Conservation (phyloP, 2,113 vertebrate species). For the Lagenorhynchus albirostris region DNA sequence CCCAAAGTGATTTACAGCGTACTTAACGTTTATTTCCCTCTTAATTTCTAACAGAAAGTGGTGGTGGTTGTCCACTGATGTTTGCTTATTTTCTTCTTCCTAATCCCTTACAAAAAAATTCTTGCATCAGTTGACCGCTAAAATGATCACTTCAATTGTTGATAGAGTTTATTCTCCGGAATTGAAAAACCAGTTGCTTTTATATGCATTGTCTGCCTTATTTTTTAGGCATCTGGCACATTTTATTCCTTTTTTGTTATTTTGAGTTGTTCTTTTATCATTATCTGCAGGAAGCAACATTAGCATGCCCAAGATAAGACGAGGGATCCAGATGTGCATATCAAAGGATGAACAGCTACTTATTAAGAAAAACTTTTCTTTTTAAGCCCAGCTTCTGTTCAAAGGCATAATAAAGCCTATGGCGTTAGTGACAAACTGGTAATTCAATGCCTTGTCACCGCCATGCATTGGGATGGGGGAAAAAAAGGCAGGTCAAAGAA, state of each 20-base stretch:
- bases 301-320: slow-evolving; percentile 84
- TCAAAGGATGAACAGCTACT: slow-evolving; percentile 86
- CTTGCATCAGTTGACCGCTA: slow-evolving; percentile 2
- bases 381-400: slow-evolving; percentile 78
- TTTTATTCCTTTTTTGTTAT: slow-evolving; percentile 77
- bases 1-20: background rate
- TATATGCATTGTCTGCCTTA: slow-evolving; percentile 35
- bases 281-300: slow-evolving; percentile 85
- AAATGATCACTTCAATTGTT: slow-evolving; percentile 65
- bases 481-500: slow-evolving; percentile 64
- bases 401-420: slow-evolving; percentile 84
- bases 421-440: slow-evolving; percentile 84
- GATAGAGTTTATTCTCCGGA: slow-evolving; percentile 34
- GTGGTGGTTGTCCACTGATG: background rate
- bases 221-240: slow-evolving; percentile 72
- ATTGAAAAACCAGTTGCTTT: slow-evolving; percentile 39
- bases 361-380: slow-evolving; percentile 87
- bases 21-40: slow-evolving; percentile 5
- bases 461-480: slow-evolving; percentile 63
- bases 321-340: slow-evolving; percentile 84
- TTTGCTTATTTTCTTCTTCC: slow-evolving; percentile 13
- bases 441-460: slow-evolving; percentile 84
- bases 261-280: slow-evolving; percentile 86
- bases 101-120: slow-evolving; percentile 66
- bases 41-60: slow-evolving; percentile 60